Evolutionary conservation across 2,888 invertebrate species (phyloP), one percentile per base, ranked within the genome.

Genomic region (Schizotus pectinicornis): DNA sequence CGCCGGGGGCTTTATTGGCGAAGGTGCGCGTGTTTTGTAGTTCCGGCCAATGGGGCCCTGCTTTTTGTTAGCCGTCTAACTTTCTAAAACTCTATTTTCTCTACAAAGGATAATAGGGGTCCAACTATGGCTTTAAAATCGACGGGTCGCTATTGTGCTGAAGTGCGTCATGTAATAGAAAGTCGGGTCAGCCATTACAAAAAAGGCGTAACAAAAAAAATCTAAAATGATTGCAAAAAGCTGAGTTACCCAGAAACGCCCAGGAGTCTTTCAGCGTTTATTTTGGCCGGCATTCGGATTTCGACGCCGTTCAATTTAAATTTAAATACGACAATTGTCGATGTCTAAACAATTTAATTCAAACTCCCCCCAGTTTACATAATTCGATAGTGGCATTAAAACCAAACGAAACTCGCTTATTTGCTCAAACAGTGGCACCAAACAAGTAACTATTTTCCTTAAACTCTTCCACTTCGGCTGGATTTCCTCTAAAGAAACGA

Each of bases 171-270:
- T 56, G 62, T 49, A 61, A 61, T 67, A 64, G 67, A 68, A 68
- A 68, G 61, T 60, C 54, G 49, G 54, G 62, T 50, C 70, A 62
- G 68, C 71, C 72, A 72, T 70, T 63, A 63, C 66, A 65, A 64
- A 69, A 69, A 69, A 69, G 70, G 70, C 67, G 70, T 60, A 55
- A 64, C 68, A 70, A 64, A 70, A 64, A 65, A 66, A 66, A 62
- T 59, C 37, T 9, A 54, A 59, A 53, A 57, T 55, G 34, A 57
- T 42, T 49, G 37, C 41, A 47, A 51, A 51, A 51, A 51, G 14
- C 9, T 30, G n/a, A n/a, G 30, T n/a, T 8, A 8, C 22, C n/a
- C 8, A n/a, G 6, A 42, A 42, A 42, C 22, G 13, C 12, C 12
- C 14, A 30, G n/a, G 42, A 42, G 22, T 22, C 22, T 22, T 22